A percentile compares a stretch with the other conserved stretches of the same genome.
phyloP scores from a whole-genome alignment of 2,888 invertebrate genomes.

The Hyppa rectilinea region DNA sequence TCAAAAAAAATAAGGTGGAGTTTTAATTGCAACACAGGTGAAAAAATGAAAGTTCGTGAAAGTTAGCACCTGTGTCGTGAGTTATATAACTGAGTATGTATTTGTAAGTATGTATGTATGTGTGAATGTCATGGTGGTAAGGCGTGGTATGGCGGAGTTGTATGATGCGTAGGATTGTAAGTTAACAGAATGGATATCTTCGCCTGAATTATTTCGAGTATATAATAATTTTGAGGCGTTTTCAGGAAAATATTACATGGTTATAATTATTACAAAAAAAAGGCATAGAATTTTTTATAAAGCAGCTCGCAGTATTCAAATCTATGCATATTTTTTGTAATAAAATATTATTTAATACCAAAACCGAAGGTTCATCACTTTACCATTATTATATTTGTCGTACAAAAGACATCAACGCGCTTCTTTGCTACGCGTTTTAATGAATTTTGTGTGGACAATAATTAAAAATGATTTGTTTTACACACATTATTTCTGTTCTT shows the following conservation, averaged over 20 bases:
- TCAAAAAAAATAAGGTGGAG: background rate
- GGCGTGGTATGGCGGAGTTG: constrained; percentile 13
- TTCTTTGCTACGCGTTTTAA: fast-evolving
- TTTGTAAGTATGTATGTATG: constrained; percentile 53
- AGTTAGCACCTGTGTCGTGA: constrained; percentile 73
- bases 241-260: too few relatives aligned
- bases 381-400: background rate
- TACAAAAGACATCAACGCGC: constrained; percentile 70
- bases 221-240: background rate
- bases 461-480: too few relatives aligned
- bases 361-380: background rate
- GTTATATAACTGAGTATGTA: constrained; percentile 65
- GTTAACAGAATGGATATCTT: background rate
- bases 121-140: constrained; percentile 48
- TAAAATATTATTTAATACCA: background rate
- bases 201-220: too few relatives aligned
- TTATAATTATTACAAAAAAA: too few relatives aligned
- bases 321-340: too few relatives aligned
- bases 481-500: too few relatives aligned
- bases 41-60: constrained; percentile 83
- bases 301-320: too few relatives aligned
- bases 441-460: too few relatives aligned
- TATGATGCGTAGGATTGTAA: constrained; percentile 20
- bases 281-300: too few relatives aligned
- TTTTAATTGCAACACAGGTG: constrained; percentile 48